Conservation (phyloP, 1,140 invertebrate genomes). For the Diorhabda elongata region DNA sequence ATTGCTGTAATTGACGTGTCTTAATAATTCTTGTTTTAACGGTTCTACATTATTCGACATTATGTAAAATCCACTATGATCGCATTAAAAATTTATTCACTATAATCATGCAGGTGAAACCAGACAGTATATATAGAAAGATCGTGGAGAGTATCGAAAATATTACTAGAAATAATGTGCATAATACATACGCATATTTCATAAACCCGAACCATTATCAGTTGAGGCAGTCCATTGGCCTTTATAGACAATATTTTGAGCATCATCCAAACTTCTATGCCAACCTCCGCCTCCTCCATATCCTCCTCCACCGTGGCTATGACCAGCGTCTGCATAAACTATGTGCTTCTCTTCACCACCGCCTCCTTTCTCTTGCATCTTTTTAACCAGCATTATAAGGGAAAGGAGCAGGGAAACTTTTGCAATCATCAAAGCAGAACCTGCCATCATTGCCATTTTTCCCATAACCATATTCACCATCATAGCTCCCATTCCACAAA, state of each 20-base stretch:
- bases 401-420: slow-evolving; percentile 66
- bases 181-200: slow-evolving; percentile 17
- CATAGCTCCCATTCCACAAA: slow-evolving; percentile 61
- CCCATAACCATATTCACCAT: slow-evolving; percentile 63
- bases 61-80: too few relatives aligned
- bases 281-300: slow-evolving; percentile 49
- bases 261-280: slow-evolving; percentile 50
- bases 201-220: slow-evolving; percentile 21
- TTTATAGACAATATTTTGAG: slow-evolving; percentile 30
- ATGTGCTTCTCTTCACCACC: slow-evolving; percentile 54
- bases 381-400: slow-evolving; percentile 61
- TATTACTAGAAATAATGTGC: background rate
- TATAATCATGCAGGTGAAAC: too few relatives aligned
- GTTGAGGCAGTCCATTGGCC: slow-evolving; percentile 24
- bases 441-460: slow-evolving; percentile 50
- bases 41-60: too few relatives aligned
- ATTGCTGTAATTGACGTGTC: too few relatives aligned
- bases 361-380: slow-evolving; percentile 53
- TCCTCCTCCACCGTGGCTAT: slow-evolving; percentile 42
- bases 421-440: slow-evolving; percentile 62
- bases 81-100: too few relatives aligned
- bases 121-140: too few relatives aligned
- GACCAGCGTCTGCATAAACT: slow-evolving; percentile 53
- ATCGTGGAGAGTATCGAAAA: too few relatives aligned
- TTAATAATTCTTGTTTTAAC: too few relatives aligned